A percentile compares a stretch with the other conserved stretches of the same genome.
Evolutionary conservation across 35 echinoderm and acorn worm genomes (phyloP).

Genomic region (Strongylocentrotus purpuratus): DNA sequence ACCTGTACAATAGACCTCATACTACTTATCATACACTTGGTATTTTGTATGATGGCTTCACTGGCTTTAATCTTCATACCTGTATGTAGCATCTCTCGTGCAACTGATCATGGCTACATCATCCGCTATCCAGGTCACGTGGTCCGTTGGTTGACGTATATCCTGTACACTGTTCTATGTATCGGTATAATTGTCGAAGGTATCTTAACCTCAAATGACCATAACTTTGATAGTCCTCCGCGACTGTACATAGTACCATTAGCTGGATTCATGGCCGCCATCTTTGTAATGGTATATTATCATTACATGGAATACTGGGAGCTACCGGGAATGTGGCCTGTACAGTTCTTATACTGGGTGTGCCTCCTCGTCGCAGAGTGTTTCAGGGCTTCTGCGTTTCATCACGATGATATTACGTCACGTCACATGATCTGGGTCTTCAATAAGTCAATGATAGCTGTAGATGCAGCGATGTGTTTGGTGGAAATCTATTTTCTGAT

Average conservation of each 20-base stretch:
- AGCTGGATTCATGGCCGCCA: slow-evolving; percentile 16
- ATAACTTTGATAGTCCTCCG: slow-evolving; percentile 45
- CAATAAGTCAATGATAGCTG: slow-evolving; percentile 45
- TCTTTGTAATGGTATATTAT: slow-evolving; percentile 77
- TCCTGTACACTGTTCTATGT: background rate
- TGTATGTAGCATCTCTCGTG: background rate
- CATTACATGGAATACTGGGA: slow-evolving; percentile 83
- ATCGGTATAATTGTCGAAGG: slow-evolving; percentile 71
- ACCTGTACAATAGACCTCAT: background rate
- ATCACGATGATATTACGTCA: background rate
- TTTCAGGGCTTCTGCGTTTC: background rate
- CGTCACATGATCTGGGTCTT: slow-evolving; percentile 62
- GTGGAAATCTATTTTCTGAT: no score
- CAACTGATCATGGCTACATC: background rate
- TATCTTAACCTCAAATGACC: slow-evolving; percentile 60
- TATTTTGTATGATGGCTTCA: background rate
- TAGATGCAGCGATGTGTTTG: no score
- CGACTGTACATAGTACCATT: slow-evolving; percentile 71
- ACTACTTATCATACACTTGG: background rate
- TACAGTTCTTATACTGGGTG: slow-evolving; percentile 81
- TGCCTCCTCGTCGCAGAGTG: slow-evolving; percentile 58
- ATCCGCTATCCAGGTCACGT: slow-evolving; percentile 34
- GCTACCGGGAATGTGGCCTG: slow-evolving; percentile 48
- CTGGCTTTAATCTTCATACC: background rate
- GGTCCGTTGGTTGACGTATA: slow-evolving; percentile 34